Evolutionary conservation across 2,113 vertebrate species (phyloP), one percentile per base, ranked within the genome.

Genomic region (Gymnorhina tibicen): DNA sequence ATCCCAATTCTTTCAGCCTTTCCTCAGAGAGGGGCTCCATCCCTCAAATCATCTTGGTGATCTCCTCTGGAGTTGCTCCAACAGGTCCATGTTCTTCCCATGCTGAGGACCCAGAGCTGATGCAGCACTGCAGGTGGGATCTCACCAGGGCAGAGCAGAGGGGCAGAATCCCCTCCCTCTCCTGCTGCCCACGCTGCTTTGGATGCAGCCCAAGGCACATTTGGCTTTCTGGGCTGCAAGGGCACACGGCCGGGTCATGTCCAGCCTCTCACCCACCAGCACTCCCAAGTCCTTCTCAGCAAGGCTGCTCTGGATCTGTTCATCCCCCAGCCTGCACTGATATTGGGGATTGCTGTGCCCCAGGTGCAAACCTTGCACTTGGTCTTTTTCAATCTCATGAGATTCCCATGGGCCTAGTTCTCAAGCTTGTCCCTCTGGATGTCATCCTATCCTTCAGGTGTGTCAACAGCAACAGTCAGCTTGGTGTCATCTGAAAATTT

Each of bases 11-110:
- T n/a, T 15, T 53, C 46, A 68, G 27, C 27, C 26, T 52, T 52
- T 68, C 27, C 33, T 44, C n/a, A 46, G 2, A 53, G 3, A 70
- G 2, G 13, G 20, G 8, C 5, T 62, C 19, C 28, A 62, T 53
- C 13, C 39, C 16, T 47, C n/a, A n/a, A 16, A 70, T 17, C 4
- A 55, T 39, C 39, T 46, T 78, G 18, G 12, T 28, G 5, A 3
- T 8, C 18, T 33, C 12, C 39, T 53, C 19, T n/a, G 47, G 10
- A 70, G 0, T 47, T 1, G 0, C 28, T 62, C 15, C n/a, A 62
- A 16, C 12, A 69, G 4, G 6, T 39, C 23, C 3, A 1, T 11
- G 6, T 60, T 4, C 22, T 46, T 33, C 6, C 23, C 6, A 4
- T 62, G 33, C 33, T 55, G 69, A 6, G 32, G 3, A 8, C 28